Evolutionary conservation across 2,113 vertebrate species (phyloP).

Genomic region (Antigone vipio): DNA sequence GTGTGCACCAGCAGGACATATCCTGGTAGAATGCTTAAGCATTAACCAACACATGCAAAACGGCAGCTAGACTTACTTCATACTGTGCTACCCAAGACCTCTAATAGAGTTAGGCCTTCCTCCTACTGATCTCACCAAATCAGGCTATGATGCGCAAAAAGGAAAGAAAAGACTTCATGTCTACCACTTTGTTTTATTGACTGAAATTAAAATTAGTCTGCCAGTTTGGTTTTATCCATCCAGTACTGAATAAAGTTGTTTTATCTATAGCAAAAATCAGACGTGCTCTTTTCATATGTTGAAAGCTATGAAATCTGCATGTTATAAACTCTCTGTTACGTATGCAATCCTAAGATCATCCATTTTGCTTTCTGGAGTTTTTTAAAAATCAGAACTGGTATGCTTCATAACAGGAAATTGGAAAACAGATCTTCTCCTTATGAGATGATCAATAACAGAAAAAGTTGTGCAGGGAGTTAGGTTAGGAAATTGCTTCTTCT

Average conservation of each 20-base stretch:
- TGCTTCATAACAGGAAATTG: background rate
- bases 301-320: background rate
- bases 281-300: background rate
- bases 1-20: too few relatives aligned
- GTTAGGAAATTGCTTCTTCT: background rate
- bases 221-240: background rate
- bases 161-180: background rate
- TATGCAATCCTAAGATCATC: background rate
- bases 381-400: background rate
- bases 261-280: background rate
- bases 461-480: background rate
- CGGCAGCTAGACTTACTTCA: background rate
- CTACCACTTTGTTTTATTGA: background rate
- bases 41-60: background rate
- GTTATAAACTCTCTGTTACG: background rate
- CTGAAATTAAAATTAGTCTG: background rate
- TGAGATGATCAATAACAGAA: background rate
- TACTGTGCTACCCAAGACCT: background rate
- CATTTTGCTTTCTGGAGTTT: background rate
- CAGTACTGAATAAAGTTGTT: background rate
- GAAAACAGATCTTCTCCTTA: background rate
- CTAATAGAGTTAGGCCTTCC: background rate
- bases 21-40: background rate
- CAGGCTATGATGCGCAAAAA: background rate
- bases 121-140: background rate